Evolutionary conservation across 2,797 vertebrate genomes (phyloP).

Genomic region (Lithobates sylvaticus): DNA sequence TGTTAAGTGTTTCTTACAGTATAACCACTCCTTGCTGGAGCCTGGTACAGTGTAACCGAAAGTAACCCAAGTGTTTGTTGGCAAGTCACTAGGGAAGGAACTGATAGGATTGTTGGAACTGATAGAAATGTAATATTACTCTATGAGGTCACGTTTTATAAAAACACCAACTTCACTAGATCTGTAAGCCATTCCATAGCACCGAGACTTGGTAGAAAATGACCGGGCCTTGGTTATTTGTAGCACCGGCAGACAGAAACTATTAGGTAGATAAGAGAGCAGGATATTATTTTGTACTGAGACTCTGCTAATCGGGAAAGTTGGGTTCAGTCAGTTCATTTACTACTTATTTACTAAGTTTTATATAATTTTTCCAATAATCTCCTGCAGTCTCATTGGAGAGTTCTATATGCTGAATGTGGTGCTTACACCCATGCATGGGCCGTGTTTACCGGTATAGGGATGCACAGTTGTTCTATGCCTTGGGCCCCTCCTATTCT

Average conservation of each 20-base stretch:
- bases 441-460: too few species aligned
- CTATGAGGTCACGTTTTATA: not conserved
- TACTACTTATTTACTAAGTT: too few species aligned
- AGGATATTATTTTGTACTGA: not conserved
- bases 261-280: not conserved
- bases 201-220: too few species aligned
- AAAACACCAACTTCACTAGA: too few species aligned
- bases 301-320: constrained; percentile 1
- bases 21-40: constrained; percentile 64
- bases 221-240: not conserved
- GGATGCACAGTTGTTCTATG: too few species aligned
- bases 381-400: too few species aligned
- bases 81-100: constrained; percentile 38
- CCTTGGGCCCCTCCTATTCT: too few species aligned
- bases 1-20: constrained; percentile 64
- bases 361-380: too few species aligned
- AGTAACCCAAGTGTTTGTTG: constrained; percentile 40
- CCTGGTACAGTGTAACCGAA: constrained; percentile 33
- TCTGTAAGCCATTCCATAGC: too few species aligned
- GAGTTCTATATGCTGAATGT: too few species aligned
- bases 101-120: not conserved
- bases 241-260: constrained; percentile 26
- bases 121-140: not conserved
- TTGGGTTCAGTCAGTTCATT: too few species aligned
- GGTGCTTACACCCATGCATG: too few species aligned